These are phyloP conservation scores for Habroteleia sp. DNA, from an alignment of 2,888 invertebrate species.

Conservation along the genomic window DNA sequence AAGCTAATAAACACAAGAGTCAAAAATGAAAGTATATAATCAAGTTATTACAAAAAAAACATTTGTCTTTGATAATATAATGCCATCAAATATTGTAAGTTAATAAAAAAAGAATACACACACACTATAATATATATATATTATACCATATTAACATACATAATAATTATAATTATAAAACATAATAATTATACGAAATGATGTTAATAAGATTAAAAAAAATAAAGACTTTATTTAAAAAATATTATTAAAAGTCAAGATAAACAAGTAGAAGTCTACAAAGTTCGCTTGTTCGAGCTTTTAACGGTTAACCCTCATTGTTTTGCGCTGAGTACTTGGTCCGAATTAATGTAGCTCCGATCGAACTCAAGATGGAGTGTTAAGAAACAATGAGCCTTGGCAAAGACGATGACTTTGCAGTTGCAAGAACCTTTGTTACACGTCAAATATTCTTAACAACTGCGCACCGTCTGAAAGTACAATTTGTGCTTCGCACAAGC, in stretches of 20 bases:
- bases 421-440: constrained; percentile 46
- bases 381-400: constrained; percentile 48
- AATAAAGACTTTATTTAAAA: constrained; percentile 43
- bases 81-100: too few relatives aligned
- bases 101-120: too few relatives aligned
- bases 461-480: constrained; percentile 43
- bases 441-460: constrained; percentile 46
- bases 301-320: constrained; percentile 61
- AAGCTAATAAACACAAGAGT: too few relatives aligned
- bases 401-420: constrained; percentile 62
- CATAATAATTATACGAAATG: not conserved
- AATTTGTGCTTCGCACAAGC: constrained; percentile 22
- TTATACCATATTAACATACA: too few relatives aligned
- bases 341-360: constrained; percentile 56
- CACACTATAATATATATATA: too few relatives aligned
- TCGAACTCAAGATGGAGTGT: constrained; percentile 57
- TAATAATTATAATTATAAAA: not conserved
- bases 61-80: too few relatives aligned
- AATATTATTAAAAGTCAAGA: constrained; percentile 49
- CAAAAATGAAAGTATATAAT: too few relatives aligned
- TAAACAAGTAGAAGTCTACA: constrained; percentile 58
- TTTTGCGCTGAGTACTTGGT: constrained; percentile 55
- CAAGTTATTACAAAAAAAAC: too few relatives aligned
- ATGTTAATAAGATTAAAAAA: not conserved
- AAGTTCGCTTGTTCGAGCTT: constrained; percentile 58